A percentile compares a stretch with the other conserved stretches of the same genome.
Evolutionary conservation across 2,113 vertebrate species (phyloP).

Genomic region (Hemibagrus wyckioides): DNA sequence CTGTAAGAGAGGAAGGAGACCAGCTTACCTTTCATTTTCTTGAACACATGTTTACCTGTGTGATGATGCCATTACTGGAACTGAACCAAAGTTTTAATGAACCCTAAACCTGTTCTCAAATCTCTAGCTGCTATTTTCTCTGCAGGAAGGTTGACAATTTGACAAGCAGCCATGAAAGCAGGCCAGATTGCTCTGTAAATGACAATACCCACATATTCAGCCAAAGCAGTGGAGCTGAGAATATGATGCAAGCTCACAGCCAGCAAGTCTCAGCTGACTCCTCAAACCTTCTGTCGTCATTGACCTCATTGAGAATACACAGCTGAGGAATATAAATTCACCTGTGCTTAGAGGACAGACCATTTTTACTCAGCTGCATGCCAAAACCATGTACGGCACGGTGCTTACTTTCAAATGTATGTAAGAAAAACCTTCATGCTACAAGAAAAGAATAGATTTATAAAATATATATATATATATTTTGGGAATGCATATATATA

Average conservation of each 20-base stretch:
- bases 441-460: not conserved
- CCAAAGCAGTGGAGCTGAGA: not conserved
- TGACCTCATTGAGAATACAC: conserved; percentile 56
- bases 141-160: not conserved
- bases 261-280: conserved; percentile 49
- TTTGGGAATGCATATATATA: not conserved
- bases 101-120: not conserved
- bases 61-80: not conserved
- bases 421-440: not conserved
- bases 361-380: not conserved
- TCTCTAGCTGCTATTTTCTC: not conserved
- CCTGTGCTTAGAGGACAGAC: conserved; percentile 15
- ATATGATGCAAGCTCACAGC: conserved; percentile 27
- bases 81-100: not conserved
- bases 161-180: not conserved
- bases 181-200: conserved; percentile 4
- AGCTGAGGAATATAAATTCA: conserved; percentile 35
- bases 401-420: not conserved
- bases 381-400: not conserved
- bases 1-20: conserved; percentile 63
- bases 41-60: not conserved
- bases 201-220: not conserved
- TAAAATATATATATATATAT: not conserved
- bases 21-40: not conserved
- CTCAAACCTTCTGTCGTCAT: conserved; percentile 52